Evolutionary conservation across 2,888 invertebrate genomes (phyloP).

Genomic region (Athalia circularis): DNA sequence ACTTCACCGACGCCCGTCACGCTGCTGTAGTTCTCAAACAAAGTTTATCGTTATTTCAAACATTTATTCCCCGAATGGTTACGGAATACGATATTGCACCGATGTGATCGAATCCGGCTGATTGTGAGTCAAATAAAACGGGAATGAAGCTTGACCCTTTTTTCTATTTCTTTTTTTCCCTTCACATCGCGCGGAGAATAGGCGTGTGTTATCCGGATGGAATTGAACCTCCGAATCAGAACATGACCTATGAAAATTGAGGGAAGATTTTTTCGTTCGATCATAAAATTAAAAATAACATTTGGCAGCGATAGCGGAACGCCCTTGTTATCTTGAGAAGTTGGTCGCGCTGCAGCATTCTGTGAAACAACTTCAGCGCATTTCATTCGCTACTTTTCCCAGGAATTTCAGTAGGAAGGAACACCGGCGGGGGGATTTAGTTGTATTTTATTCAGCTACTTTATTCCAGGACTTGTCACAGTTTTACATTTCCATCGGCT

Average conservation of each 20-base stretch:
- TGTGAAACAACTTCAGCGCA: constrained; percentile 39
- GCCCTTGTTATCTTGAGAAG: constrained; percentile 36
- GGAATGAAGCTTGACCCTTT: too few relatives aligned
- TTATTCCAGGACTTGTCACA: constrained; percentile 71
- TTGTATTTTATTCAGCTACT: constrained; percentile 72
- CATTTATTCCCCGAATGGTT: background rate
- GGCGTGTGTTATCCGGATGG: too few relatives aligned
- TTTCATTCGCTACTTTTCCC: constrained; percentile 40
- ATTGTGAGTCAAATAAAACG: background rate
- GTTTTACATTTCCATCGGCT: constrained; percentile 70
- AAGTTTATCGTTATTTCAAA: constrained; percentile 27
- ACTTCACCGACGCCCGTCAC: constrained; percentile 61
- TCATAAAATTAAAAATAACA: constrained; percentile 22
- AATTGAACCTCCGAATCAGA: too few relatives aligned
- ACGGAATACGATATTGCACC: background rate
- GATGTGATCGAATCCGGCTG: background rate
- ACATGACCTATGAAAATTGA: background rate
- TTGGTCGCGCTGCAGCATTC: constrained; percentile 36
- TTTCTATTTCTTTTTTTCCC: too few relatives aligned
- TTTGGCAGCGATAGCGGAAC: constrained; percentile 13
- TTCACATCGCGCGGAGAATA: too few relatives aligned
- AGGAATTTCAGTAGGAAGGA: constrained; percentile 29
- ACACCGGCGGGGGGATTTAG: constrained; percentile 62
- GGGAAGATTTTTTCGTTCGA: constrained; percentile 16
- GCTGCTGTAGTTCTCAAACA: constrained; percentile 5